Evolutionary conservation across 2,113 vertebrate species (phyloP), one percentile per base, ranked within the genome.

Genomic region (Rynchops niger): DNA sequence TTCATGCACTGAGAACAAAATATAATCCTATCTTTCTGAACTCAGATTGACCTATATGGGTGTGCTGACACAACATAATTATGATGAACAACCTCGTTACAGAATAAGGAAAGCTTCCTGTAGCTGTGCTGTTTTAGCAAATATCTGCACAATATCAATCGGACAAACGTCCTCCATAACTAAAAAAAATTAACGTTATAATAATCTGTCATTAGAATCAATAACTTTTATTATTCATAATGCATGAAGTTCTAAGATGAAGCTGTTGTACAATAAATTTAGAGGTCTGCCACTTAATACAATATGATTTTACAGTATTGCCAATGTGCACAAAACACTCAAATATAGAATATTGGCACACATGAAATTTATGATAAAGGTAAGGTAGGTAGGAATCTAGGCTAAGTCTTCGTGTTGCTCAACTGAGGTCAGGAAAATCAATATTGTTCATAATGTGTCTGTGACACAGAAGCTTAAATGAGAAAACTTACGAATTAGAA

Each of bases 211-310:
- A 93, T 96, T 98, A 97, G n/a, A 97, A 97, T 98, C 97, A 97
- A 98, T 98, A 97, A 47, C 72, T 87, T 98, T 98, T 98, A 97
- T 97, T 97, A 97, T 97, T 98, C 93, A 94, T 96, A 96, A 92
- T 52, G 22, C 43, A 95, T 58, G 71, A 74, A 95, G 66, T 91
- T 71, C 45, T 95, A 94, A 96, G 94, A 97, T 94, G 83, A 97
- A 96, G 87, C 29, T 43, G 50, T 74, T 93, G 40, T 93, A 62
- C 71, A 90, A 97, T 90, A 97, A 96, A 98, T 97, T 93, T 86
- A 97, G 77, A 69, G 74, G 15, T 93, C 78, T 97, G 92, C 92
- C 97, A 96, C 80, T 85, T 91, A 93, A 83, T 90, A 90, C 83
- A 96, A 73, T 90, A 96, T 97, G 91, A 97, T 97, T 97, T 98